Base-by-base conservation (phyloP, 2,113 vertebrate species). In the Sander vitreus region DNA sequence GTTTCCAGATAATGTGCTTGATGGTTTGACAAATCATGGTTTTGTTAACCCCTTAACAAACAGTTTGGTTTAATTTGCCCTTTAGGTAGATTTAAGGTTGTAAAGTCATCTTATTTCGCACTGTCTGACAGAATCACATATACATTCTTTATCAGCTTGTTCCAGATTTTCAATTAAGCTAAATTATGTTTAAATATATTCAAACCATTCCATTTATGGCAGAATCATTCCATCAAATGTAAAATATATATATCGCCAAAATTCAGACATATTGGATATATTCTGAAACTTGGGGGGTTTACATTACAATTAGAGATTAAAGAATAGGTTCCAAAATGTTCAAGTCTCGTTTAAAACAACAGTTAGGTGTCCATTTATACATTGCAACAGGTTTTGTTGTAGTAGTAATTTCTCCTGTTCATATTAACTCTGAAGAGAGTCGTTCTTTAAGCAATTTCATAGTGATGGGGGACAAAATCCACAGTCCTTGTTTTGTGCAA, bases 1-100 rank as follows among this genome's bases (percentile, higher is more conserved):
- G 12, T 68, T 83, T 39, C 45, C 27, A 67, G 10, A 75, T 78
- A 2, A 36, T 43, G 80, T 67, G 23, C 71, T 62, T 59, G 39
- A 65, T 60, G 13, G 45, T 59, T 58, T 79, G 47, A 36, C 68
- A 80, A 77, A 76, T 64, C 18, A 18, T 43, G 33, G 36, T 48
- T 62, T 58, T 68, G 13, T 63, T 11, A 74, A 69, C 6, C 39
- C 6, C 14, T 14, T 6, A n/a, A 58, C 23, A 72, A 50, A 15
- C 3, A 27, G 18, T 73, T 73, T 36, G 53, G 6, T 65, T 70
- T 23, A 36, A 11, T 19, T 27, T 18, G 14, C 10, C 18, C 19
- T 16, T 53, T 4, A 39, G 6, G 8, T 25, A 27, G 54, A 10
- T 62, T 53, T n/a, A 39, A 19, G 2, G 1, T 39, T 25, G 25